phyloP scores from a whole-genome alignment of 2,797 vertebrate genomes.

The Platalea minor region DNA sequence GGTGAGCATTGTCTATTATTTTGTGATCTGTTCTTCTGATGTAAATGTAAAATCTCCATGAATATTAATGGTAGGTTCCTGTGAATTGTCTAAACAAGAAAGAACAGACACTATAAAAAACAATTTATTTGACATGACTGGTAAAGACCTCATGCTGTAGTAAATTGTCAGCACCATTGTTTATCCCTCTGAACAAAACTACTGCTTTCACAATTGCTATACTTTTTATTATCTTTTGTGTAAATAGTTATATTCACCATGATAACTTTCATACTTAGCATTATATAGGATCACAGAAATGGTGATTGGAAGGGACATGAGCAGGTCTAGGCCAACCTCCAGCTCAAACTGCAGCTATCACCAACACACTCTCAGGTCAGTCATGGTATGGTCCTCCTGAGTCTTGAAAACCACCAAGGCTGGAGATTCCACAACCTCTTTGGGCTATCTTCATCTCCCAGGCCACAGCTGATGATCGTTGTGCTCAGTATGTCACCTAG shows the following conservation, averaged over 20 bases:
- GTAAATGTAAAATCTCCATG: neutral
- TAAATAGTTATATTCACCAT: neutral
- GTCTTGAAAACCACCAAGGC: neutral
- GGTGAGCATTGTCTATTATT: neutral
- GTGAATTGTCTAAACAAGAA: neutral
- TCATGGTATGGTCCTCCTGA: neutral
- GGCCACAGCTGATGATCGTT: neutral
- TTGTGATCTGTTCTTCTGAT: neutral
- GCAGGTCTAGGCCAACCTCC: neutral
- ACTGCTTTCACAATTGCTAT: neutral
- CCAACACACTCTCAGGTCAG: neutral
- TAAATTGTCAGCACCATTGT: neutral
- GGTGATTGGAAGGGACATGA: neutral
- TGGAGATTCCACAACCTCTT: neutral
- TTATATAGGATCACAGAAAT: neutral
- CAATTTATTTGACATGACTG: neutral
- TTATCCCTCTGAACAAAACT: neutral
- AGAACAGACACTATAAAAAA: neutral
- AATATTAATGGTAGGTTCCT: conserved; percentile 23
- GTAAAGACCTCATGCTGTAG: neutral
- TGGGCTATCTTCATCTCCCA: neutral
- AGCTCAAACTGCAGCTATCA: neutral
- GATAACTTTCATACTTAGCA: neutral
- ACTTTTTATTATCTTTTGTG: neutral
- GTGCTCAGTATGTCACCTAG: neutral